Conservation (phyloP, 2,888 invertebrate genomes). For the Fragum whitleyi region DNA sequence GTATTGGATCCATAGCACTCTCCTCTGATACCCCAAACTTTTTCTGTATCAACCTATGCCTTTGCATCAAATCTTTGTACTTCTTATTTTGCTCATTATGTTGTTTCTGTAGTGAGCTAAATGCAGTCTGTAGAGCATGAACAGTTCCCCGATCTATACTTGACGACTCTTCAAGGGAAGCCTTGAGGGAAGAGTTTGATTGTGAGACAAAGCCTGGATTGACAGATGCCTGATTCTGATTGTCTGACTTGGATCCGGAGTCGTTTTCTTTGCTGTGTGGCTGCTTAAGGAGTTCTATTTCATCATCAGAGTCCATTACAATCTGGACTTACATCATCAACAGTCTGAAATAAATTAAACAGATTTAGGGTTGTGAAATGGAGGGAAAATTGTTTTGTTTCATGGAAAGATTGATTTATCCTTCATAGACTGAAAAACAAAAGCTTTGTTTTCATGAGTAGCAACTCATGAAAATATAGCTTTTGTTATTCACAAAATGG, state of each 20-base stretch:
- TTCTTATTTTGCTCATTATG: constrained; percentile 64
- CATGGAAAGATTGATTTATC: no score
- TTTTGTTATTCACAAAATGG: no score
- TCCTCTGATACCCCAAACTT: not conserved
- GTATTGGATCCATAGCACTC: not conserved
- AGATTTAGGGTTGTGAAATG: not conserved
- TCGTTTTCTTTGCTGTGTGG: constrained; percentile 13
- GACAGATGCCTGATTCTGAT: constrained; percentile 2
- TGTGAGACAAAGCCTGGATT: constrained; percentile 9
- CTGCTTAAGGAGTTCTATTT: constrained; percentile 39
- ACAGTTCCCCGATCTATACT: constrained; percentile 52
- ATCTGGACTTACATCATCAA: not conserved
- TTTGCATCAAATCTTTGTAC: constrained; percentile 34
- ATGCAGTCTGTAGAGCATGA: constrained; percentile 73
- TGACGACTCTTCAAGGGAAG: constrained; percentile 18
- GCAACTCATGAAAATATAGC: no score
- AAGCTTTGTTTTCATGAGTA: no score
- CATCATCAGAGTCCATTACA: constrained; percentile 48
- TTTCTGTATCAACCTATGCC: constrained; percentile 41
- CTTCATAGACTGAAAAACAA: no score
- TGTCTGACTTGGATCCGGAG: not conserved
- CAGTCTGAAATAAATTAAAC: not conserved
- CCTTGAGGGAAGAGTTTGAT: not conserved
- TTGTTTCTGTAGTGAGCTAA: constrained; percentile 69
- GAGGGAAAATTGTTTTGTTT: not conserved